Base-by-base conservation (phyloP, 1,140 invertebrate species). In the Lasioglossum baleicum region DNA sequence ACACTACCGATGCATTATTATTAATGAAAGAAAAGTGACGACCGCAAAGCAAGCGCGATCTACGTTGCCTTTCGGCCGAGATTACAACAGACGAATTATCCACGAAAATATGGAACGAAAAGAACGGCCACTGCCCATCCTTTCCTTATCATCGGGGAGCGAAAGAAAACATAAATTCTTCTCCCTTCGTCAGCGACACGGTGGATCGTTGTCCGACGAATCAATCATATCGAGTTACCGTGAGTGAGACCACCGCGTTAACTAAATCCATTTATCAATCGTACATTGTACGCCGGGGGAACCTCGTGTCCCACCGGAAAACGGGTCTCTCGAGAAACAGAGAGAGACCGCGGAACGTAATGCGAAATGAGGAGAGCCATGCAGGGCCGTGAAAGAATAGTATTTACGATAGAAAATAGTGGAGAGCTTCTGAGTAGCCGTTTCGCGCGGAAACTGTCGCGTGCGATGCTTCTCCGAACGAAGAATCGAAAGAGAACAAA, bases 171-270 rank as follows among this genome's bases (percentile, higher is more conserved):
- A 66, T 56, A 5, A 11, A 10, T 48, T 13, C 13, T 15, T 20
- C 51, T 53, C 81, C 83, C 63, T 75, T 75, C 56, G 66, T 56
- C 11, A 60, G 40, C 61, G 79, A 72, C 53, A 81, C 22, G 56
- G 72, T 56, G 68, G 61, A 69, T 80, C 66, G 31, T 48, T 48
- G 44, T 56, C 58, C 20, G 61, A 86, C 72, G 79, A 87, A 83
- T 85, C 75, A 85, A 87, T 84, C 84, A 87, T 87, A 87, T 87
- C 84, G 82, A 86, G 73, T 83, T 53, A 81, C 56, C 48, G 61
- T 51, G 74, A 86, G 81, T 83, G 71, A 87, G 53, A 11, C 60
- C 63, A 67, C 77, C 51, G 84, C 74, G 31, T 51, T 86, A 77
- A 73, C 53, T 78, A 84, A 26, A 53, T 68, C 1, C 15, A 11